Base-by-base conservation (phyloP, 1,140 invertebrate genomes). In the Hyphantria cunea region DNA sequence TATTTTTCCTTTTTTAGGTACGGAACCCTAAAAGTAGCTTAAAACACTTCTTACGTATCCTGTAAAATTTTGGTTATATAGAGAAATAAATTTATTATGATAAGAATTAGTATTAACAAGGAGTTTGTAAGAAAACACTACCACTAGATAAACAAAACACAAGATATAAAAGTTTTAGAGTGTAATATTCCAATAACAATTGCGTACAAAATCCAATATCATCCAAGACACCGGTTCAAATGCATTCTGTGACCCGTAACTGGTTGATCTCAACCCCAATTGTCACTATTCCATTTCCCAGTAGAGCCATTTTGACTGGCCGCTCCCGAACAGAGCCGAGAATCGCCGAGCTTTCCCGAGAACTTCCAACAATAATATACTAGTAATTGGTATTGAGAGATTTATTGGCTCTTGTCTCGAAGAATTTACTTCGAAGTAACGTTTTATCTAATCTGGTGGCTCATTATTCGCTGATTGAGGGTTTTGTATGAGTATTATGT, bases 381-480 rank as follows among this genome's bases (percentile, higher is more conserved):
- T 64, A 61, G 66, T 82, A 82, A 82, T 82, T 82, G 79, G 59
- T 67, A 64, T 42, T 59, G 66, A 66, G 70, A 80, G 73, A 80
- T 82, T 82, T 82, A 80, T 80, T 76, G 68, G 41, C 17, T 37
- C 66, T 68, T 70, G 66, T 77, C 72, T 70, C 66, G 50, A 41
- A 32, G 65, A 66, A 50, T 78, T 74, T 65, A 70, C 59, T 72
- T n/a, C 60, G 59, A 60, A 39, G 42, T 15, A 55, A 68, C 37
- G 56, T 71, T 78, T 80, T 82, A 82, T 82, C 80, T 82, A 76
- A 82, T 82, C 80, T 82, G 50, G 58, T 58, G 42, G 44, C 73
- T 76, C 80, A 82, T 82, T 82, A 82, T 74, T 76, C 44, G 65
- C 70, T 78, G 77, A 82, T 82, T 79, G 77, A 79, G 74, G 67